Evolutionary conservation across 2,113 vertebrate species (phyloP).

Genomic region (Engystomops pustulosus): DNA sequence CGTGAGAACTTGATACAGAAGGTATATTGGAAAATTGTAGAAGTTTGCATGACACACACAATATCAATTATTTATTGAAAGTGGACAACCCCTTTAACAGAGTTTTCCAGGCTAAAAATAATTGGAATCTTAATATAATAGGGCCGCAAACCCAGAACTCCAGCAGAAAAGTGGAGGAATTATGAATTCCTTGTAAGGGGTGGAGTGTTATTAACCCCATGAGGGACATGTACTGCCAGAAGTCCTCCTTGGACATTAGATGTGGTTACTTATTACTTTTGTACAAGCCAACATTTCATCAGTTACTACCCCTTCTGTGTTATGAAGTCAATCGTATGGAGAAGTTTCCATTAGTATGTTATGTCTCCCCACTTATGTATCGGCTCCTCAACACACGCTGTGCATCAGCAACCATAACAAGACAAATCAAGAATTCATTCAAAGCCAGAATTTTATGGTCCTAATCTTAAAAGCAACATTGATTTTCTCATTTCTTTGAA

Average conservation of each 20-base stretch:
- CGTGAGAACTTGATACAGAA: no score
- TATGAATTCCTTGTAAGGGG: not conserved
- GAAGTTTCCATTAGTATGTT: not conserved
- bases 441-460: conserved; percentile 18
- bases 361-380: not conserved
- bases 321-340: no score
- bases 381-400: not conserved
- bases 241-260: not conserved
- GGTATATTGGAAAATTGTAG: no score
- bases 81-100: no score
- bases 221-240: not conserved
- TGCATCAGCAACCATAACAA: not conserved
- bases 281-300: not conserved
- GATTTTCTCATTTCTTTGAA: not conserved
- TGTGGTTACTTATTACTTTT: not conserved
- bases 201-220: not conserved
- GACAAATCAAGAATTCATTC: conserved; percentile 15
- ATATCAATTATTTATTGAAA: no score
- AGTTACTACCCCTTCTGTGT: no score
- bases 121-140: no score
- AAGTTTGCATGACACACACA: no score
- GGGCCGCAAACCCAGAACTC: no score
- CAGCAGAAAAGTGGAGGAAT: no score
- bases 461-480: conserved; percentile 46
- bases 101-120: no score